phyloP scores from a whole-genome alignment of 2,888 invertebrate species.

The Zonitis immaculata region DNA sequence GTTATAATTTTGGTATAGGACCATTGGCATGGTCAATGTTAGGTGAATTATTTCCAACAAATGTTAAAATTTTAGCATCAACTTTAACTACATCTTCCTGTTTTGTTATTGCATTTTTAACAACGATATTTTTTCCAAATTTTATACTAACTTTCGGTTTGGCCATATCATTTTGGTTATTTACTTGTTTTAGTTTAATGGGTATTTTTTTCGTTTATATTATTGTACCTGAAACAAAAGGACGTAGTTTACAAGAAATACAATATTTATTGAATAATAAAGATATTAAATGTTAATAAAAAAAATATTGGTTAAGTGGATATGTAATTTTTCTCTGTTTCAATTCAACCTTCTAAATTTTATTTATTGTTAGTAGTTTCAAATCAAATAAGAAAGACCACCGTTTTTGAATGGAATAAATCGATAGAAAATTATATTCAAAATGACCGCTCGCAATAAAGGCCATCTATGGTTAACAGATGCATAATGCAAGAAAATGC shows the following conservation, averaged over 20 bases:
- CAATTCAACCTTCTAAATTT: no score
- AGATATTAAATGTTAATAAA: no score
- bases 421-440: no score
- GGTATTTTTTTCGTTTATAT: constrained; percentile 11
- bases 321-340: no score
- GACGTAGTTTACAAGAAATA: constrained; percentile 19
- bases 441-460: no score
- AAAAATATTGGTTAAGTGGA: no score
- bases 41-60: constrained; percentile 74
- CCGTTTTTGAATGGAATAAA: no score
- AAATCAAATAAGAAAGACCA: no score
- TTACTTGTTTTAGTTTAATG: constrained; percentile 3
- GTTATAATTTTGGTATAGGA: constrained; percentile 67
- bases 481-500: no score
- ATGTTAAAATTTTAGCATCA: constrained; percentile 66
- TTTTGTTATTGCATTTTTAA: constrained; percentile 21
- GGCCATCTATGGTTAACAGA: no score
- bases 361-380: no score
- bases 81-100: constrained; percentile 20
- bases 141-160: constrained; percentile 6
- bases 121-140: constrained; percentile 10
- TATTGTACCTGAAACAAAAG: constrained; percentile 24
- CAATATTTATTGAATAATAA: constrained; percentile 4
- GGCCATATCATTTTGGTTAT: constrained; percentile 14
- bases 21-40: constrained; percentile 77